A percentile compares a stretch with the other conserved stretches of the same genome.
Evolutionary conservation across 1,140 invertebrate species (phyloP).

Genomic region (Xylocopa sonorina): DNA sequence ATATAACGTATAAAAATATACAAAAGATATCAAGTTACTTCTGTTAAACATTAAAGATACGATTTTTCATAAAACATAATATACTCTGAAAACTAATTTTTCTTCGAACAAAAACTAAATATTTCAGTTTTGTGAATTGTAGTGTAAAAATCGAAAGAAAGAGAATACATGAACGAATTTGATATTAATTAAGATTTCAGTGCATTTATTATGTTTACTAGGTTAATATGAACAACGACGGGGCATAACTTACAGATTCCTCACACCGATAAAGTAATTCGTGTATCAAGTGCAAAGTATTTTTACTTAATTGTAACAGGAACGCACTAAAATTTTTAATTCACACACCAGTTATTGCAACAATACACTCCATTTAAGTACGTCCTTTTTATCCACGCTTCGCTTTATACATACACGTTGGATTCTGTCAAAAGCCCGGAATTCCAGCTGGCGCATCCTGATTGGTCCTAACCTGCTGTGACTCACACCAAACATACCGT

Average conservation of each 20-base stretch:
- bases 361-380: conserved; percentile 33
- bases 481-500: conserved; percentile 1
- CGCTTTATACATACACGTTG: conserved; percentile 80
- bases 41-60: background rate
- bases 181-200: background rate
- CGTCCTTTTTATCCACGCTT: conserved; percentile 47
- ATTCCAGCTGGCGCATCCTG: conserved; percentile 76
- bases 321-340: conserved; percentile 41
- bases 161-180: background rate
- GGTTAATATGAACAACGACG: conserved; percentile 41
- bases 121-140: too few species aligned
- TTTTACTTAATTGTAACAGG: background rate
- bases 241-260: conserved; percentile 15
- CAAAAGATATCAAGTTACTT: background rate
- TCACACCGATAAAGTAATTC: conserved; percentile 11
- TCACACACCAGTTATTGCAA: conserved; percentile 46
- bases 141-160: too few species aligned
- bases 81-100: background rate
- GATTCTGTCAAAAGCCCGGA: conserved; percentile 78
- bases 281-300: conserved; percentile 29
- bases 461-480: conserved; percentile 67
- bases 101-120: background rate
- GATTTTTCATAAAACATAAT: background rate
- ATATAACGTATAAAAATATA: background rate
- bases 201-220: conserved; percentile 32